phyloP scores from a whole-genome alignment of 2,797 vertebrate genomes.

The Peromyscus eremicus region DNA sequence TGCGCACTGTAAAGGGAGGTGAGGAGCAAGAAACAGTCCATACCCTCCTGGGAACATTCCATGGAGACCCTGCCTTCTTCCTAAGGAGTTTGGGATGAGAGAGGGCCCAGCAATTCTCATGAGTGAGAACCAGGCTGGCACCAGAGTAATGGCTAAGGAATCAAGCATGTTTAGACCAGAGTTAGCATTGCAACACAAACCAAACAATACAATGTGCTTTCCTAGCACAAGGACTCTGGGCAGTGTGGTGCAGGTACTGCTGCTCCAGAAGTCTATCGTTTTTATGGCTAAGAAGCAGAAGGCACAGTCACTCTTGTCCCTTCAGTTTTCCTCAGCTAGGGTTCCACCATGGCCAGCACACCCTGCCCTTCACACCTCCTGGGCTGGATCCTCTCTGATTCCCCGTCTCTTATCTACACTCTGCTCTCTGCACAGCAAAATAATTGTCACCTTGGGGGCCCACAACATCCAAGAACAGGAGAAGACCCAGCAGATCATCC shows the following conservation, averaged over 20 bases:
- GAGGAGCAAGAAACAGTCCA: neutral
- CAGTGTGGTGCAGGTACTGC: neutral
- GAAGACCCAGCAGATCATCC: neutral
- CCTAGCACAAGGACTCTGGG: neutral
- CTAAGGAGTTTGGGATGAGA: neutral
- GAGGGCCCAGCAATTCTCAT: neutral
- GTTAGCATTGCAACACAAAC: neutral
- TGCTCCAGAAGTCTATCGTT: neutral
- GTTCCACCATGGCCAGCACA: too few species aligned
- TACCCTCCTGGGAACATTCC: neutral
- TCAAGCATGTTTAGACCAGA: neutral
- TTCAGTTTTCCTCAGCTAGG: too few species aligned
- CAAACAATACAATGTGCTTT: too few species aligned
- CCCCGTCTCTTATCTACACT: neutral
- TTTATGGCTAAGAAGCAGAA: neutral
- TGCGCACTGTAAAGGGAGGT: conserved; percentile 72
- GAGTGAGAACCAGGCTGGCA: neutral
- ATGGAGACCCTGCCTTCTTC: neutral
- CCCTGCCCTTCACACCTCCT: neutral
- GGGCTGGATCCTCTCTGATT: neutral
- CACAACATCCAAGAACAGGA: conserved; percentile 42
- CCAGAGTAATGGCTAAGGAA: neutral
- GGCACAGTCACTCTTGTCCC: neutral
- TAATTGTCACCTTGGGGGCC: conserved; percentile 45
- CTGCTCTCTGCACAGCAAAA: neutral